A percentile compares a stretch with the other conserved stretches of the same genome.
These are phyloP conservation scores for Rutilus rutilus DNA, from an alignment of 2,113 vertebrate species.

Conservation along the genomic window DNA sequence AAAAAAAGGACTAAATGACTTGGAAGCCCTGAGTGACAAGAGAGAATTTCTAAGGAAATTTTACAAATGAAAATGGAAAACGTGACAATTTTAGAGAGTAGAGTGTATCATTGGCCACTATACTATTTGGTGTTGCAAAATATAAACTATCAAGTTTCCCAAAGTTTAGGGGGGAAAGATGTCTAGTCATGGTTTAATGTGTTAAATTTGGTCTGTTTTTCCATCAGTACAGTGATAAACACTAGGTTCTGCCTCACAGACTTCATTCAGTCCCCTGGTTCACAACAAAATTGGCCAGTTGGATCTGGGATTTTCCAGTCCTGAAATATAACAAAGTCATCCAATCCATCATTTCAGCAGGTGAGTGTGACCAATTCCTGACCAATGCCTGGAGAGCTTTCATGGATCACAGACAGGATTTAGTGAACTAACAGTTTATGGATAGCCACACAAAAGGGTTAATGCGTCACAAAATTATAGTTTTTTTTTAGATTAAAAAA, in stretches of 20 bases:
- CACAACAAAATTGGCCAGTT: constrained; percentile 43
- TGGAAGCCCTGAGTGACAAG: not conserved
- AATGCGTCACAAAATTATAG: not conserved
- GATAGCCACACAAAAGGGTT: constrained; percentile 4
- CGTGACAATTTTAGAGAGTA: not conserved
- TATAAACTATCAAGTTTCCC: not conserved
- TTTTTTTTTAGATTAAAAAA: not conserved
- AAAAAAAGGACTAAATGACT: constrained; percentile 8
- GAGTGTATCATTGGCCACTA: not conserved
- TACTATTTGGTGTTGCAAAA: not conserved
- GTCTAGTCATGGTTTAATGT: constrained; percentile 2
- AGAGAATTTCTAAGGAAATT: not conserved
- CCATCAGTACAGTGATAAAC: not conserved
- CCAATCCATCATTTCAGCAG: constrained; percentile 45
- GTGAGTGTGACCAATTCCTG: not conserved
- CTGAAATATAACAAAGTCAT: constrained; percentile 19
- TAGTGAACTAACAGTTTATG: not conserved
- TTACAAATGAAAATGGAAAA: not conserved
- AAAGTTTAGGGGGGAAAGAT: not conserved
- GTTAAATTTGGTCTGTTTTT: constrained; percentile 11
- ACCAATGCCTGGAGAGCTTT: constrained; percentile 10
- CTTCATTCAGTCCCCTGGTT: constrained; percentile 32
- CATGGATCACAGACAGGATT: constrained; percentile 23
- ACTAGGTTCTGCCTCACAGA: not conserved
- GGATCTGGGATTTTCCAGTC: constrained; percentile 48